phyloP scores from a whole-genome alignment of 1,140 invertebrate genomes.

The Drosophila bocqueti region DNA sequence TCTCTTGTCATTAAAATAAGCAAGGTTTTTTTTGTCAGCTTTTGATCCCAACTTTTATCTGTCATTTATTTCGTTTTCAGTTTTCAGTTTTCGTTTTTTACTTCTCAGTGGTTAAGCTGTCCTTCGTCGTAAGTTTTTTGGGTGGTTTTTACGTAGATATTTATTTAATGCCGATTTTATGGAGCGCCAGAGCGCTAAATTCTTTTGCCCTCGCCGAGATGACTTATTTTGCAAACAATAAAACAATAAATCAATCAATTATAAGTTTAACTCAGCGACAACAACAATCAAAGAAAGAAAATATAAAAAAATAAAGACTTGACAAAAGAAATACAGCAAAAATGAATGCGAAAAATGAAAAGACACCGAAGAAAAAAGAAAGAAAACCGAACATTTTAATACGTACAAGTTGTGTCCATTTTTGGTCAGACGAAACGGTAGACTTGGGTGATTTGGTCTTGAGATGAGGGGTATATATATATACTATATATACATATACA shows the following conservation, averaged over 20 bases:
- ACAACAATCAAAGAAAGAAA: constrained; percentile 14
- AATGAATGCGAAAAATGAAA: constrained; percentile 14
- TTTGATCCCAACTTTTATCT: neutral
- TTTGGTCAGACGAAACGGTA: constrained; percentile 40
- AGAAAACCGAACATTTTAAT: constrained; percentile 37
- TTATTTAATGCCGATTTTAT: constrained; percentile 44
- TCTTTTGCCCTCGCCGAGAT: constrained; percentile 30
- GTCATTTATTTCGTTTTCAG: neutral
- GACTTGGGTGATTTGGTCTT: constrained; percentile 9
- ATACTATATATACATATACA: constrained; percentile 3
- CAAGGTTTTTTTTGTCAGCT: constrained; percentile 23
- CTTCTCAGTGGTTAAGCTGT: neutral
- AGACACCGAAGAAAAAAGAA: neutral
- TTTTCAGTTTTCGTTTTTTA: neutral
- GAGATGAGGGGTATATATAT: constrained; percentile 7
- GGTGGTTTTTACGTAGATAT: constrained; percentile 37
- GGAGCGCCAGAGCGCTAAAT: constrained; percentile 53
- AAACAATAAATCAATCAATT: constrained; percentile 84
- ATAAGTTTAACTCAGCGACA: constrained; percentile 66
- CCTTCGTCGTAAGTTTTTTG: constrained; percentile 17
- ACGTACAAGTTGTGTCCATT: constrained; percentile 40
- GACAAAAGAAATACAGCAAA: constrained; percentile 13
- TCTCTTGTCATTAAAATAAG: neutral
- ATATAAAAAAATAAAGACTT: neutral
- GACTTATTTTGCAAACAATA: constrained; percentile 83